These are phyloP conservation scores for Cnemophilus loriae DNA, from an alignment of 2,113 vertebrate genomes.

Conservation along the genomic window DNA sequence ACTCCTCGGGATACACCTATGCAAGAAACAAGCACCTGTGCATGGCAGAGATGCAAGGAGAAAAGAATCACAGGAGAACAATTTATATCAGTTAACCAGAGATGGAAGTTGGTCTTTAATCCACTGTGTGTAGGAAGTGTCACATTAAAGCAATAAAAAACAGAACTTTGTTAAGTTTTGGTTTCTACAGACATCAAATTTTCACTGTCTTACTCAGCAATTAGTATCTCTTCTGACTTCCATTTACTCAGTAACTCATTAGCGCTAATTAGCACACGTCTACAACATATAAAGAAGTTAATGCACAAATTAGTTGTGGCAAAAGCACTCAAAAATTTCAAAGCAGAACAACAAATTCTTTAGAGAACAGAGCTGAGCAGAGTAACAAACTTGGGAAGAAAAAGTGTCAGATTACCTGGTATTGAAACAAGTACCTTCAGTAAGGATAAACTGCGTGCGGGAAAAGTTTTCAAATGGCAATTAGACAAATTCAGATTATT, in stretches of 20 bases:
- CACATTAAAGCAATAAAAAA: neutral
- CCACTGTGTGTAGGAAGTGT: neutral
- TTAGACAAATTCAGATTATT: neutral
- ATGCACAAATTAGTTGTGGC: neutral
- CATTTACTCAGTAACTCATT: neutral
- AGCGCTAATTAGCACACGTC: neutral
- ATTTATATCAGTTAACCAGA: neutral
- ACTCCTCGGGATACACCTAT: neutral
- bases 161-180: neutral
- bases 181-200: neutral
- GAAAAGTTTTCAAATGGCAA: neutral
- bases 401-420: neutral
- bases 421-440: neutral
- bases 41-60: neutral
- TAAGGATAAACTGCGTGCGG: neutral
- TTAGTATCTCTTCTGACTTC: neutral
- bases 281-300: neutral
- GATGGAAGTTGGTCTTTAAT: neutral
- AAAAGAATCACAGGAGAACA: neutral
- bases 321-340: neutral
- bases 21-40: neutral
- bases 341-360: neutral
- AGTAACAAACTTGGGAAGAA: neutral
- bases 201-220: neutral
- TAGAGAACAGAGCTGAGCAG: neutral